These are phyloP conservation scores for Solea senegalensis DNA, from an alignment of 2,113 vertebrate genomes.

Conservation along the genomic window DNA sequence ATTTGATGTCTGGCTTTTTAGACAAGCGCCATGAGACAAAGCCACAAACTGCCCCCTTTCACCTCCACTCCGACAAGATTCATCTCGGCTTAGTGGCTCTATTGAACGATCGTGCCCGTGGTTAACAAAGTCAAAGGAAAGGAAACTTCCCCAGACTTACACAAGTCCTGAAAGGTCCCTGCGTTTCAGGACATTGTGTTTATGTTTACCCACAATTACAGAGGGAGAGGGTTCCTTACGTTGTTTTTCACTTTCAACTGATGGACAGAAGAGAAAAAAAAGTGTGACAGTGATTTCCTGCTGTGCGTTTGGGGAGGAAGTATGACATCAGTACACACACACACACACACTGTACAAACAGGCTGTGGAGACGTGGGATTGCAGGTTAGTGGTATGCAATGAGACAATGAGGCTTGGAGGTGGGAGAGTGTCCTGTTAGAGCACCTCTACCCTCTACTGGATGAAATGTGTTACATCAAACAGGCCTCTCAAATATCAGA, in stretches of 20 bases:
- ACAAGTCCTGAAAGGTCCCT: constrained; percentile 39
- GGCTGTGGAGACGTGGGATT: not conserved
- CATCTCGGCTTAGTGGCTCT: constrained; percentile 41
- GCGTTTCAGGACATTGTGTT: constrained; percentile 36
- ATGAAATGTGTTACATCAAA: constrained; percentile 49
- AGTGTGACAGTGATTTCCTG: constrained; percentile 9
- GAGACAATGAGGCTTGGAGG: constrained; percentile 1
- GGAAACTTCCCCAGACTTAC: constrained; percentile 1
- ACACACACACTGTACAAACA: constrained; percentile 5
- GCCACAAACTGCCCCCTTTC: not conserved
- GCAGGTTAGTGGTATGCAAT: constrained; percentile 2
- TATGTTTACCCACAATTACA: constrained; percentile 22
- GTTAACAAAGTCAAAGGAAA: constrained; percentile 16
- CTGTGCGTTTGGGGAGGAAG: constrained; percentile 1
- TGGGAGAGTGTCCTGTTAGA: constrained; percentile 41
- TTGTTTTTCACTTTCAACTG: constrained; percentile 31
- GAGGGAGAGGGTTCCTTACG: not conserved
- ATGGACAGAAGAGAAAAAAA: not conserved
- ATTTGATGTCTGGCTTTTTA: constrained; percentile 46
- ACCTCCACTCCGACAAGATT: constrained; percentile 6
- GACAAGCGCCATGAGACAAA: constrained; percentile 32
- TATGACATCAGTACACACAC: constrained; percentile 1
- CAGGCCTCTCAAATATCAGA: not conserved
- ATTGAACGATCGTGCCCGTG: constrained; percentile 23
- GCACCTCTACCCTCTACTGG: constrained; percentile 79